Base-by-base conservation (phyloP, 2,113 vertebrate species). In the Hystrix brachyura region DNA sequence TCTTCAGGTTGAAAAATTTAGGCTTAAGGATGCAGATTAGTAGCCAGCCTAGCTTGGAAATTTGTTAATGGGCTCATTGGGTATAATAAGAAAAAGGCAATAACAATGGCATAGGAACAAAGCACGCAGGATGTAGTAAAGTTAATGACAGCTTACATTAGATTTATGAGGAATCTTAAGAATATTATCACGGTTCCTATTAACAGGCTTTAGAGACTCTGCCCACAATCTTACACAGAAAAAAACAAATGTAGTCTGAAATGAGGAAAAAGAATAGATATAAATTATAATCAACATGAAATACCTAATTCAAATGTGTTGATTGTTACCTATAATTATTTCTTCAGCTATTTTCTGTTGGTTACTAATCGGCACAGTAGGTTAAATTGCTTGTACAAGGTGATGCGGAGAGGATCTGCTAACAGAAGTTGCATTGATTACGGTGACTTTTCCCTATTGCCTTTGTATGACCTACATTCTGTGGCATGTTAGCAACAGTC, bases 1-100 rank as follows among this genome's bases (percentile, higher is more conserved):
- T 34, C 7, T 83, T 96, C 62, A 65, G 57, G 72, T 83, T 88
- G 81, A 93, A 95, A 93, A 60, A 51, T 43, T 67, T 94, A 94
- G 86, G 34, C 21, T 90, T 59, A n/a, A 15, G 3, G 17, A 62
- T 74, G 27, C 65, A 91, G 87, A 74, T 91, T 82, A 91, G 53
- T 93, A 62, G 78, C 62, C 74, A 86, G 1, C 55, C 17, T 83
- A 43, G 48, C n/a, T 82, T 88, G 72, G 59, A 25, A 87, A 60
- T 88, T 79, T 89, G 78, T 67, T 88, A 92, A 78, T 78, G 2
- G 71, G 25, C 29, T 64, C n/a, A 17, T 43, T 43, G 85, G 76
- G 51, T 87, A 83, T 69, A 38, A 60, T 32, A 27, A 80, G 60
- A 71, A 69, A 92, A 87, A 53, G 15, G 12, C 93, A 53, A 83